A percentile compares a stretch with the other conserved stretches of the same genome.
Conservation (phyloP, 2,797 vertebrate species). For the Tolypeutes matacus region DNA sequence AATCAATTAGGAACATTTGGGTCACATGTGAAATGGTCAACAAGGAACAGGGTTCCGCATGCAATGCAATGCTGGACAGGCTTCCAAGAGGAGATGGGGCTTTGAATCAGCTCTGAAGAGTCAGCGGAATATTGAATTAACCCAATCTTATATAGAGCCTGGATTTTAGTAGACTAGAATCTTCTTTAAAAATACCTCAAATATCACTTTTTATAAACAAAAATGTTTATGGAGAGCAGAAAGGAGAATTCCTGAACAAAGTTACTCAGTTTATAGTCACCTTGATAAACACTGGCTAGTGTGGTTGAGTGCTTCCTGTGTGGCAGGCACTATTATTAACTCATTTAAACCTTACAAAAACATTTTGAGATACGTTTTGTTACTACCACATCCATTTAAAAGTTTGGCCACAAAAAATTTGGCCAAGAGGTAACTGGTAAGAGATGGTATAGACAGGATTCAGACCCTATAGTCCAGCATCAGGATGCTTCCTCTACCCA, state of each 20-base stretch:
- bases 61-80: neutral
- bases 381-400: neutral
- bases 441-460: neutral
- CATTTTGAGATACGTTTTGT: too few relatives aligned
- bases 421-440: neutral
- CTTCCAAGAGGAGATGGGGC: neutral
- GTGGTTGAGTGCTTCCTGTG: neutral
- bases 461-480: neutral
- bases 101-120: neutral
- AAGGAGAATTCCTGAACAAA: neutral
- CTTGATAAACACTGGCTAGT: neutral
- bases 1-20: neutral
- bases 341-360: neutral
- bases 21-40: neutral
- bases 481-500: neutral
- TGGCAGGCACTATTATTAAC: neutral
- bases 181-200: neutral
- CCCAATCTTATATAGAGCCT: neutral
- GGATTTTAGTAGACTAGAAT: neutral
- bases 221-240: neutral
- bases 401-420: neutral
- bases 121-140: neutral
- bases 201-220: slow-evolving; percentile 46
- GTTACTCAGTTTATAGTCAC: neutral
- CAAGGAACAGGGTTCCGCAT: neutral